These are phyloP conservation scores for Glyphotaelius pellucidus DNA, from an alignment of 2,888 invertebrate genomes.

Conservation along the genomic window DNA sequence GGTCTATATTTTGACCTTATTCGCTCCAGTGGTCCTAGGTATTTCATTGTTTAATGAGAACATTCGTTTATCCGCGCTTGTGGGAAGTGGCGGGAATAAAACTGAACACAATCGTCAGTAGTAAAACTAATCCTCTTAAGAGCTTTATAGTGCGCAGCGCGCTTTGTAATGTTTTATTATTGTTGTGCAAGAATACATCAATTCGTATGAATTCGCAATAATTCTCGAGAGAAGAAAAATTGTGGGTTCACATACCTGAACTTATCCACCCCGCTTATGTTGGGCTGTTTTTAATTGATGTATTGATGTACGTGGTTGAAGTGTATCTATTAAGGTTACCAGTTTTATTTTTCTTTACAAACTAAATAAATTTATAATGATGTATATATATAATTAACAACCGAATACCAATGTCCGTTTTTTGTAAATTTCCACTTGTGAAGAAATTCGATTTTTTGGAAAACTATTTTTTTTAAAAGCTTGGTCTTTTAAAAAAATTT, in stretches of 20 bases:
- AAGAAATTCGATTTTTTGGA: neutral
- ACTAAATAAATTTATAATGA: too few relatives aligned
- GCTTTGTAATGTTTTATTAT: neutral
- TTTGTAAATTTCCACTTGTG: too few relatives aligned
- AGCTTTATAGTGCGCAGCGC: neutral
- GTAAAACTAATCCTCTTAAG: slow-evolving; percentile 11
- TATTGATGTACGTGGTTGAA: too few relatives aligned
- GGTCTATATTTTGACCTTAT: too few relatives aligned
- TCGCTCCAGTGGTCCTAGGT: too few relatives aligned
- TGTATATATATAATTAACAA: too few relatives aligned
- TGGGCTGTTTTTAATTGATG: neutral
- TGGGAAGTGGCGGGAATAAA: neutral
- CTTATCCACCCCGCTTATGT: neutral
- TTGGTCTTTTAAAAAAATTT: too few relatives aligned
- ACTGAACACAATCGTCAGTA: neutral
- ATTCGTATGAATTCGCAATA: neutral
- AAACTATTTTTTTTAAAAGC: neutral
- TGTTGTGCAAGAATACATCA: neutral
- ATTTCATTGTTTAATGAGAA: neutral
- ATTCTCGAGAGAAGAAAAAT: neutral
- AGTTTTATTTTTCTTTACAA: too few relatives aligned
- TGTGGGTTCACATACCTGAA: neutral
- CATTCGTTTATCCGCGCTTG: neutral
- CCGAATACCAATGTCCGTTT: too few relatives aligned
- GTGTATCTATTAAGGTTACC: too few relatives aligned